These are phyloP conservation scores for Seriola quinqueradiata DNA, from an alignment of 2,113 vertebrate genomes.

Conservation along the genomic window DNA sequence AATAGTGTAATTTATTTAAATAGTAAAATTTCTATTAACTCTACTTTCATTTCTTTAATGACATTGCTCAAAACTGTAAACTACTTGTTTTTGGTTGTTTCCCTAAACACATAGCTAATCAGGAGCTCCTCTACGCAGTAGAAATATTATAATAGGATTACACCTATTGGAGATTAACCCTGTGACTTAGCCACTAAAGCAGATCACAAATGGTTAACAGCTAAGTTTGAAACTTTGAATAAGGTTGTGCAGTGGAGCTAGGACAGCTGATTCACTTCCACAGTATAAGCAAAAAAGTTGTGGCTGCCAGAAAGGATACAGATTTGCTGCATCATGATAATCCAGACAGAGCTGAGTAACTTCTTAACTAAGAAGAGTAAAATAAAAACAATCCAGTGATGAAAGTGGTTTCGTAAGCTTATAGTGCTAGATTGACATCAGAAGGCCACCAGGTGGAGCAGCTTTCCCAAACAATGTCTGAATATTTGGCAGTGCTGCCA, in stretches of 20 bases:
- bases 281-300: not conserved
- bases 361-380: not conserved
- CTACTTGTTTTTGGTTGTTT: slow-evolving; percentile 8
- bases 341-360: not conserved
- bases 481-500: not conserved
- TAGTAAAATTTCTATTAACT: not conserved
- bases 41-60: slow-evolving; percentile 4
- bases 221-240: slow-evolving; percentile 21
- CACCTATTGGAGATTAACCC: slow-evolving; percentile 56
- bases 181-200: slow-evolving; percentile 42
- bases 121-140: slow-evolving; percentile 23
- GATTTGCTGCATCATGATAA: not conserved
- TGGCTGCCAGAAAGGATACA: not conserved
- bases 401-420: not conserved
- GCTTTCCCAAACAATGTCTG: slow-evolving; percentile 17
- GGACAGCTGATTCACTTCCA: not conserved
- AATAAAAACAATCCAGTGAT: not conserved
- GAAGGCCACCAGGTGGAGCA: slow-evolving; percentile 60
- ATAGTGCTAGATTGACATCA: not conserved
- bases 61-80: slow-evolving; percentile 16
- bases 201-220: slow-evolving; percentile 52
- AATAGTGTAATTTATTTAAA: slow-evolving; percentile 4
- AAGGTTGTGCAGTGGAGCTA: not conserved
- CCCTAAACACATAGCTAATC: not conserved
- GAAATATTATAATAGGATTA: slow-evolving; percentile 69